These are phyloP conservation scores for Gambusia yucatana DNA, from an alignment of 2,797 vertebrate species.

Conservation along the genomic window DNA sequence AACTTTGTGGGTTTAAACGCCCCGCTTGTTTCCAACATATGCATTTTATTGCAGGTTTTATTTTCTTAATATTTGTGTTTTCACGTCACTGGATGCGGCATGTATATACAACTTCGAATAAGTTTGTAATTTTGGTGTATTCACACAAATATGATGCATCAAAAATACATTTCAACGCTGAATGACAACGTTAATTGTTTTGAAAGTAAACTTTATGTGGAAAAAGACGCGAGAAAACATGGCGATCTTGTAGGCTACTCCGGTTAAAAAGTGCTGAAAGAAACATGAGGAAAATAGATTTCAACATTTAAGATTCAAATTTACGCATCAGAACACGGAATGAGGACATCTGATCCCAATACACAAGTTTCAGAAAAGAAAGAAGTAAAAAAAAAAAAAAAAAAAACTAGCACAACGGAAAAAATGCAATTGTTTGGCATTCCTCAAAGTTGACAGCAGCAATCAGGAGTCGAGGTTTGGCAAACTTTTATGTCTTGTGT, in stretches of 20 bases:
- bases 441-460: constrained; percentile 1
- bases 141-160: too few relatives aligned
- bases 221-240: neutral
- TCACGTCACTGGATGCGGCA: neutral
- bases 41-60: neutral
- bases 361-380: neutral
- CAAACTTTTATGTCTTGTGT: neutral
- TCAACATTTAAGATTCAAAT: neutral
- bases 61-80: neutral
- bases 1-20: neutral
- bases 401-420: too few relatives aligned
- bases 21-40: neutral
- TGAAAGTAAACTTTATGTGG: neutral
- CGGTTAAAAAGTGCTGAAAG: neutral
- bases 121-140: neutral
- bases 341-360: neutral
- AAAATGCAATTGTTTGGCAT: neutral
- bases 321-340: neutral
- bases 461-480: constrained; percentile 3
- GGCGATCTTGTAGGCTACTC: neutral
- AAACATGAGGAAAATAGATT: neutral
- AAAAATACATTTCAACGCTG: neutral
- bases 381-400: neutral
- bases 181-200: too few relatives aligned
- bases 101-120: neutral